Conservation (phyloP, 2,797 vertebrate species). For the Lepus oiostolus region DNA sequence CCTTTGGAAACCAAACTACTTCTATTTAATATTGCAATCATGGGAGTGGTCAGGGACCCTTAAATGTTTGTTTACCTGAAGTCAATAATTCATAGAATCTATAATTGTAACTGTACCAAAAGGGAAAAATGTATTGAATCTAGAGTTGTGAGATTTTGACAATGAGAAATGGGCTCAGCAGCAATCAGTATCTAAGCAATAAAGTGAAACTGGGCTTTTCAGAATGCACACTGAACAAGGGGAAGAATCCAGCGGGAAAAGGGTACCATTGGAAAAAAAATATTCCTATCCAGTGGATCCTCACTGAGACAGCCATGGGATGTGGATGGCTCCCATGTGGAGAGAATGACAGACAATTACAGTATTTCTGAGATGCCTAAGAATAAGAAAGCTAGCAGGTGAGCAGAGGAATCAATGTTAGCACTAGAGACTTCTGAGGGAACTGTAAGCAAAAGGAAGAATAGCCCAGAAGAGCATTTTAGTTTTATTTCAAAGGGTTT, state of each 20-base stretch:
- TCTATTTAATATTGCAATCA: slow-evolving; percentile 22
- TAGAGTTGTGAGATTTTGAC: slow-evolving; percentile 33
- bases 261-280: slow-evolving; percentile 54
- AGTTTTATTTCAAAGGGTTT: slow-evolving; percentile 57
- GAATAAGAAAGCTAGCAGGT: slow-evolving; percentile 67
- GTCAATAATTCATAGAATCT: slow-evolving; percentile 47
- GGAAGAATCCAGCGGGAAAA: slow-evolving; percentile 49
- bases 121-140: not conserved
- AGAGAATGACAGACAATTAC: slow-evolving; percentile 75
- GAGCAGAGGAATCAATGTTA: slow-evolving; percentile 78
- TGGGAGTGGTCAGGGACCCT: not conserved
- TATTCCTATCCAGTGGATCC: slow-evolving; percentile 45
- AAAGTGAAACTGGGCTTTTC: slow-evolving; percentile 44
- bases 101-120: slow-evolving; percentile 33
- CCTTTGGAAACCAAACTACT: slow-evolving; percentile 52
- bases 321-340: slow-evolving; percentile 59
- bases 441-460: slow-evolving; percentile 73
- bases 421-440: slow-evolving; percentile 49
- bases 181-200: slow-evolving; percentile 51
- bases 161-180: slow-evolving; percentile 59
- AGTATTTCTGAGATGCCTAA: slow-evolving; percentile 64
- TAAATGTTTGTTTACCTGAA: slow-evolving; percentile 22
- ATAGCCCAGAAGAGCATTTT: slow-evolving; percentile 49
- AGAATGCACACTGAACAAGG: slow-evolving; percentile 58
- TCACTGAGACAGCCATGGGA: slow-evolving; percentile 54